phyloP scores from a whole-genome alignment of 2,888 invertebrate species.

The Ommatoiulus sabulosus region DNA sequence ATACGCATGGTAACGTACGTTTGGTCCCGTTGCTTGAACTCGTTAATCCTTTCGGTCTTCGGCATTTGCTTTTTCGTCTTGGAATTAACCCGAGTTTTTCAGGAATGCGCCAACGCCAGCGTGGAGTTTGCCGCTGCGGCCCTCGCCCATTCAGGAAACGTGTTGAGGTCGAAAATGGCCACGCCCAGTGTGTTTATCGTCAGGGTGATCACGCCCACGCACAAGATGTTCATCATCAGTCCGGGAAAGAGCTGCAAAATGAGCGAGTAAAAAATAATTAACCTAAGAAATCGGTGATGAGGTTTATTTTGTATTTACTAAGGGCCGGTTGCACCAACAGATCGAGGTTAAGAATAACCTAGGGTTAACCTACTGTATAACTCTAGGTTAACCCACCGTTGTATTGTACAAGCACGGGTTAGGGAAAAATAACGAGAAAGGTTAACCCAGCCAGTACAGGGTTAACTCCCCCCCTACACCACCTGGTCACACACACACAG shows the following conservation, averaged over 20 bases:
- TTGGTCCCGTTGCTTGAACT: background rate
- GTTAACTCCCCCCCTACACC: too few relatives aligned
- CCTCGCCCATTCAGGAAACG: slow-evolving; percentile 64
- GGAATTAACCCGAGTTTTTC: background rate
- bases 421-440: too few relatives aligned
- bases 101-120: background rate
- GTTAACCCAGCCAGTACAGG: too few relatives aligned
- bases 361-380: too few relatives aligned
- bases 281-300: too few relatives aligned
- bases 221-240: slow-evolving; percentile 67
- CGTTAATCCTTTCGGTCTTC: background rate
- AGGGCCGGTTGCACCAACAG: too few relatives aligned
- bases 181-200: slow-evolving; percentile 66
- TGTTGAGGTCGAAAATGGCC: slow-evolving; percentile 65
- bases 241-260: slow-evolving; percentile 66
- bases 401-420: too few relatives aligned
- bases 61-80: background rate
- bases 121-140: background rate
- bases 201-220: slow-evolving; percentile 66
- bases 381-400: too few relatives aligned
- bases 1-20: background rate
- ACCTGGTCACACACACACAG: too few relatives aligned
- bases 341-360: too few relatives aligned
- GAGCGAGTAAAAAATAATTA: too few relatives aligned
- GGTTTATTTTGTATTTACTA: too few relatives aligned